Conservation (phyloP, 2,888 invertebrate species). For the Syritta pipiens region DNA sequence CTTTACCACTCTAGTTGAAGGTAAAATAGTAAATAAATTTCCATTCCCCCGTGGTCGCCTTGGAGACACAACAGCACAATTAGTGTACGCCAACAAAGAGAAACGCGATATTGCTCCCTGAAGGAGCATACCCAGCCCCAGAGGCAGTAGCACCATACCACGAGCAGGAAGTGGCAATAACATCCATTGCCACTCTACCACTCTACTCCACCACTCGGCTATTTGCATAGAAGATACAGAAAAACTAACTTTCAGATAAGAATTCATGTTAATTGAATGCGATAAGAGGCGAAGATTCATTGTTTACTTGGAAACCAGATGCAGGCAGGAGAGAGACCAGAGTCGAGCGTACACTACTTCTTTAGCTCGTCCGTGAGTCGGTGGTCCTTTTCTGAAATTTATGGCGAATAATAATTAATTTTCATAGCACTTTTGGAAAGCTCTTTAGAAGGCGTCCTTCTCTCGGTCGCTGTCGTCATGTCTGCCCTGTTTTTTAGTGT, state of each 20-base stretch:
- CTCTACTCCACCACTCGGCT: background rate
- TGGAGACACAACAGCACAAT: conserved; percentile 25
- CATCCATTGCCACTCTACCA: conserved; percentile 19
- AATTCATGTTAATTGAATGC: conserved; percentile 68
- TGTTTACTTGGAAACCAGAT: conserved; percentile 59
- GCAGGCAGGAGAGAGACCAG: conserved; percentile 3
- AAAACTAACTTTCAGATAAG: conserved; percentile 56
- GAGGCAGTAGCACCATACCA: conserved; percentile 3
- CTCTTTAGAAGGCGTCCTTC: too few species aligned
- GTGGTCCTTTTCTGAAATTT: conserved; percentile 37
- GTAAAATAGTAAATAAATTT: conserved; percentile 12
- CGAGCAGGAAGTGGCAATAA: conserved; percentile 30
- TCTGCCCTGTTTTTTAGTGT: background rate
- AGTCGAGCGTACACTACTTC: background rate
- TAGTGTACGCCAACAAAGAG: background rate
- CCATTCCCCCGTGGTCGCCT: background rate
- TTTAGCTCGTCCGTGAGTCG: conserved; percentile 20
- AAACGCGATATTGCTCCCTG: background rate
- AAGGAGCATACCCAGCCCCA: too few species aligned
- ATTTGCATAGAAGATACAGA: conserved; percentile 44
- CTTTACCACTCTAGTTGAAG: conserved; percentile 17
- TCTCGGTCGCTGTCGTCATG: conserved; percentile 15
- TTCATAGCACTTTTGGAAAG: conserved; percentile 46
- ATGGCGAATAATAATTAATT: conserved; percentile 63
- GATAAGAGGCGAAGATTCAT: conserved; percentile 67